These are phyloP conservation scores for Chlorodrepanis virens DNA, from an alignment of 2,113 vertebrate genomes.

Conservation along the genomic window DNA sequence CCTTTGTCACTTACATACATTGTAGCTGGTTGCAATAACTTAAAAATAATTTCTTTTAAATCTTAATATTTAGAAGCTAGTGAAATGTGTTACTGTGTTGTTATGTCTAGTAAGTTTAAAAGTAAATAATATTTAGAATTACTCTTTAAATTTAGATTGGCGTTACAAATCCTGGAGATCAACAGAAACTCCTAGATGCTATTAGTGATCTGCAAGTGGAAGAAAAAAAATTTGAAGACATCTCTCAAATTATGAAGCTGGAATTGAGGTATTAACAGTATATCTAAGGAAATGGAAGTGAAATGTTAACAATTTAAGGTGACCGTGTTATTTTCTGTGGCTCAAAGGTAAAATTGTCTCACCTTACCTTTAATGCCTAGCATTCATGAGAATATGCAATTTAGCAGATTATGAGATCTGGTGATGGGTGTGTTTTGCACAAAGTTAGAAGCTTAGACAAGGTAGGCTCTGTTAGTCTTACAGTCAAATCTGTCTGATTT, in stretches of 20 bases:
- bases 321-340: neutral
- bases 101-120: neutral
- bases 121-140: neutral
- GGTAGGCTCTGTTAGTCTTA: neutral
- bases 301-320: neutral
- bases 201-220: constrained; percentile 80
- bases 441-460: neutral
- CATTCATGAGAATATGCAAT: neutral
- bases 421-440: neutral
- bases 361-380: neutral
- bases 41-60: neutral
- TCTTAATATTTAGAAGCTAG: neutral
- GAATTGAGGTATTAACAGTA: constrained; percentile 77
- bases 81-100: neutral
- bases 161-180: constrained; percentile 78
- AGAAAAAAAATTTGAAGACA: constrained; percentile 75
- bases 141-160: constrained; percentile 78
- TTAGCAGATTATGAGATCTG: neutral
- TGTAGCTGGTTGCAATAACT: neutral
- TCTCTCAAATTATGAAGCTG: constrained; percentile 71
- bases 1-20: neutral
- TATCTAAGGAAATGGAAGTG: neutral
- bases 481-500: neutral
- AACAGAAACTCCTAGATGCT: constrained; percentile 81
- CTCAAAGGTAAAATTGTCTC: neutral